These are phyloP conservation scores for Oncorhynchus nerka DNA, from an alignment of 2,113 vertebrate species.

Conservation along the genomic window DNA sequence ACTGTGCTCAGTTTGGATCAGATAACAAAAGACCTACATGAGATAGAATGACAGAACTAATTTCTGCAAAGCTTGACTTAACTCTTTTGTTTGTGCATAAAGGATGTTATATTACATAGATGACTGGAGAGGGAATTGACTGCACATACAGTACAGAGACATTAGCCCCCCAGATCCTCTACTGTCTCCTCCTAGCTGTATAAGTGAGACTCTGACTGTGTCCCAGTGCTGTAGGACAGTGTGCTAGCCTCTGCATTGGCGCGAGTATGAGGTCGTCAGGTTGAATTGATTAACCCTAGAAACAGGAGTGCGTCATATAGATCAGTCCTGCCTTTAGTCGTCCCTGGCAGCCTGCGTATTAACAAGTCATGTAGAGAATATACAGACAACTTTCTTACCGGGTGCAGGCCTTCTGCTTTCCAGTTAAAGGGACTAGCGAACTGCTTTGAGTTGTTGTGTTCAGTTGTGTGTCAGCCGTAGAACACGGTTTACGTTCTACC, in stretches of 20 bases:
- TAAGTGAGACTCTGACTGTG: background rate
- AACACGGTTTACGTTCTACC: background rate
- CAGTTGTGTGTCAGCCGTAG: background rate
- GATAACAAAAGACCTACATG: background rate
- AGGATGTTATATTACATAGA: background rate
- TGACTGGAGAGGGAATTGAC: background rate
- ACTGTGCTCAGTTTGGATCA: background rate
- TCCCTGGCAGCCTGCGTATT: background rate
- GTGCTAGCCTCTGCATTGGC: constrained; percentile 30
- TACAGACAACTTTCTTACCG: background rate
- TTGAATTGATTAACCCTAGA: constrained; percentile 57
- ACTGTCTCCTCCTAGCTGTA: background rate
- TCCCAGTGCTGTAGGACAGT: background rate
- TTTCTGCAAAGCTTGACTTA: background rate
- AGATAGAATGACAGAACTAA: background rate
- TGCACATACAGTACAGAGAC: too few relatives aligned
- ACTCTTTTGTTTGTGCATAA: background rate
- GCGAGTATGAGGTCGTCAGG: constrained; percentile 45
- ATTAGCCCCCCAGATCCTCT: too few relatives aligned
- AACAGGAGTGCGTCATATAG: constrained; percentile 36
- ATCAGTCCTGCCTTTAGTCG: background rate
- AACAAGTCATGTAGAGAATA: background rate
- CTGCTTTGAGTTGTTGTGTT: background rate
- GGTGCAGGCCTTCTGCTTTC: background rate
- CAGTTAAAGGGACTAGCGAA: background rate